These are phyloP conservation scores for Halictus quadricinctus DNA, from an alignment of 2,888 invertebrate species.

Conservation along the genomic window DNA sequence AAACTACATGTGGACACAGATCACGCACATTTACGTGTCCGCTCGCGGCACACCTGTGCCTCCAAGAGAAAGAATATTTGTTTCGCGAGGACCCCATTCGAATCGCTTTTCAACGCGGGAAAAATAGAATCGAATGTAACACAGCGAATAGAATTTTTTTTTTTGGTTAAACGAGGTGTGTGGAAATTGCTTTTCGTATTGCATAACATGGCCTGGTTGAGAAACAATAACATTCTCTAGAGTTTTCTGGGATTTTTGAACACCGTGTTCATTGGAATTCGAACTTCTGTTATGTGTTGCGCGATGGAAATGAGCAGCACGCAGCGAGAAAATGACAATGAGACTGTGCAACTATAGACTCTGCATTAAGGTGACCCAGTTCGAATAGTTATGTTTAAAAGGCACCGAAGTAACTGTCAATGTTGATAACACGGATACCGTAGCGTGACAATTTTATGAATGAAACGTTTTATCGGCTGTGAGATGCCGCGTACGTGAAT, in stretches of 20 bases:
- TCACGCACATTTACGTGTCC: neutral
- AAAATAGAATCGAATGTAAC: neutral
- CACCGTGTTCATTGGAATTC: neutral
- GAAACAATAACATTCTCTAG: neutral
- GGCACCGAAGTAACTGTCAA: slow-evolving; percentile 6
- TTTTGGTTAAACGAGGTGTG: neutral
- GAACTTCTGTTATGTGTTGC: neutral
- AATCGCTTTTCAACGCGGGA: neutral
- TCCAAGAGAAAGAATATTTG: neutral
- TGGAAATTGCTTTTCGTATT: neutral
- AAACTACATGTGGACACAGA: neutral
- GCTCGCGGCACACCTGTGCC: neutral
- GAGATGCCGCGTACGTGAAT: neutral
- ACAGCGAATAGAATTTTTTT: neutral
- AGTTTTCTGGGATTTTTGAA: neutral
- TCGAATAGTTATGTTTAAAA: slow-evolving; percentile 47
- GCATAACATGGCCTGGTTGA: neutral
- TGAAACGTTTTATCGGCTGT: slow-evolving; percentile 27
- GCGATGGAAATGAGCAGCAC: neutral
- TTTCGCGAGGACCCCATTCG: neutral
- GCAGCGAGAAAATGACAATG: neutral
- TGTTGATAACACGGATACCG: slow-evolving; percentile 31
- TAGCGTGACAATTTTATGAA: slow-evolving; percentile 16
- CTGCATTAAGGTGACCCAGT: slow-evolving; percentile 32
- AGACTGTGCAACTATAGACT: slow-evolving; percentile 24